Percentiles rank a stretch among this genome's conserved stretches.
Evolutionary conservation across 64 coral and sea anemone genomes (phyloP).

Genomic region (Montipora foliosa): DNA sequence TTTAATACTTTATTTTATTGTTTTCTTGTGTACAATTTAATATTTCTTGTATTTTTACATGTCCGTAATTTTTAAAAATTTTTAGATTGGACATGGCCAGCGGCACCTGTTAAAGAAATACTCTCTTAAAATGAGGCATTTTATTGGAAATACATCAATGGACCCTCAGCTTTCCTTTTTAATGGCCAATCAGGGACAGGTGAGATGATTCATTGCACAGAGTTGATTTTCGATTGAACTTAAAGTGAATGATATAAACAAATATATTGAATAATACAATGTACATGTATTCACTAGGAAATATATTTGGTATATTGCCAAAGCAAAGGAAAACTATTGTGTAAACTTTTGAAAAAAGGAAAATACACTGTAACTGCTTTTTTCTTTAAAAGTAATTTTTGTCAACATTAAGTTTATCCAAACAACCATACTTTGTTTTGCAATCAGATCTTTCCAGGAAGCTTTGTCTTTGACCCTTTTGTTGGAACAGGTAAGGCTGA

Average conservation of each 20-base stretch:
- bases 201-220: slow-evolving; percentile 8
- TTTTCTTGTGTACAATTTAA: not conserved
- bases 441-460: slow-evolving; percentile 62
- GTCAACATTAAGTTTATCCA: too few relatives aligned
- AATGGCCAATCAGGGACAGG: slow-evolving; percentile 98
- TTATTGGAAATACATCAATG: slow-evolving; percentile 99
- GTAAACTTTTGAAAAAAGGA: too few relatives aligned
- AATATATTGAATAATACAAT: too few relatives aligned
- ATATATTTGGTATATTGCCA: too few relatives aligned
- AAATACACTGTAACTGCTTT: too few relatives aligned
- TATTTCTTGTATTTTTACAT: not conserved
- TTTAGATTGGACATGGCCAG: slow-evolving; percentile 89
- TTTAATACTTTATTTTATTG: not conserved
- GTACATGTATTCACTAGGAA: too few relatives aligned
- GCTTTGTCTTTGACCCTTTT: slow-evolving; percentile 91
- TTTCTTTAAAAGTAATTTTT: too few relatives aligned
- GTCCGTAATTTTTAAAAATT: not conserved
- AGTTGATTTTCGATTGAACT: too few relatives aligned
- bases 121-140: slow-evolving; percentile 91
- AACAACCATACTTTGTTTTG: not conserved
- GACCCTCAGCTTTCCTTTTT: slow-evolving; percentile 95
- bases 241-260: too few relatives aligned
- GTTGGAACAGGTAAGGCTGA: slow-evolving; percentile 82
- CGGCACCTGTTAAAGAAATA: slow-evolving; percentile 90
- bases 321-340: too few relatives aligned